Evolutionary conservation across 2,797 vertebrate genomes (phyloP).

Genomic region (Microctenopoma lineatum): DNA sequence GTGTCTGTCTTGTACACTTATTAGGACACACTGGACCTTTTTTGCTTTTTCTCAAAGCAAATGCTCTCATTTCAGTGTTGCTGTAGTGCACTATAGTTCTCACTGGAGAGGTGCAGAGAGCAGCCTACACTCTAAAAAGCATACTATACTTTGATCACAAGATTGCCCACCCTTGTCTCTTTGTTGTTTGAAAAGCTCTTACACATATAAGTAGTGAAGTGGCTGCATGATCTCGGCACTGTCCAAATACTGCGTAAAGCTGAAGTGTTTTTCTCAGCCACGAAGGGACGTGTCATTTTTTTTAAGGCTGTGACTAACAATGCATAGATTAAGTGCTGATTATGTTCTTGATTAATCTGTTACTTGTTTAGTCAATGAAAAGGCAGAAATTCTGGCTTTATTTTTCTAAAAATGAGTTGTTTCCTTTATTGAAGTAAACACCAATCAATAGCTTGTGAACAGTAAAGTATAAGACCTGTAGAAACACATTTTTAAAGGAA

Average conservation of each 20-base stretch:
- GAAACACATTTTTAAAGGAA: too few species aligned
- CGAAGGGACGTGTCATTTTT: conserved; percentile 27
- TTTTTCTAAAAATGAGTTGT: too few species aligned
- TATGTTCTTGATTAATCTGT: background rate
- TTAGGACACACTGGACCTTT: conserved; percentile 18
- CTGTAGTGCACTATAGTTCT: conserved; percentile 34
- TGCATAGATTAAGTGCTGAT: background rate
- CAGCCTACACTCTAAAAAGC: conserved; percentile 29
- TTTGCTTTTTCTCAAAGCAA: conserved; percentile 7
- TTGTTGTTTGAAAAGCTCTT: conserved; percentile 52
- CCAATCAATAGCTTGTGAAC: too few species aligned
- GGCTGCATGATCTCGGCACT: conserved; percentile 46
- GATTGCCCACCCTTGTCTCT: conserved; percentile 42
- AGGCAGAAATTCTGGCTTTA: background rate
- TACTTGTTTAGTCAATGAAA: background rate
- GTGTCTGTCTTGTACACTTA: background rate
- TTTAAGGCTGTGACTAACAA: background rate
- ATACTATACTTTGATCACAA: conserved; percentile 49
- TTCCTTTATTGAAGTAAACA: too few species aligned
- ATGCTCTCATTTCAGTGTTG: conserved; percentile 35
- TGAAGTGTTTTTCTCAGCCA: conserved; percentile 49
- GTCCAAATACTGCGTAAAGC: conserved; percentile 46
- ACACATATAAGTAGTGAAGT: conserved; percentile 54
- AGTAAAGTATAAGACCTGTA: too few species aligned
- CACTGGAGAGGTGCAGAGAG: conserved; percentile 46